Conservation (phyloP, 2,113 vertebrate species). For the Xenus cinereus region DNA sequence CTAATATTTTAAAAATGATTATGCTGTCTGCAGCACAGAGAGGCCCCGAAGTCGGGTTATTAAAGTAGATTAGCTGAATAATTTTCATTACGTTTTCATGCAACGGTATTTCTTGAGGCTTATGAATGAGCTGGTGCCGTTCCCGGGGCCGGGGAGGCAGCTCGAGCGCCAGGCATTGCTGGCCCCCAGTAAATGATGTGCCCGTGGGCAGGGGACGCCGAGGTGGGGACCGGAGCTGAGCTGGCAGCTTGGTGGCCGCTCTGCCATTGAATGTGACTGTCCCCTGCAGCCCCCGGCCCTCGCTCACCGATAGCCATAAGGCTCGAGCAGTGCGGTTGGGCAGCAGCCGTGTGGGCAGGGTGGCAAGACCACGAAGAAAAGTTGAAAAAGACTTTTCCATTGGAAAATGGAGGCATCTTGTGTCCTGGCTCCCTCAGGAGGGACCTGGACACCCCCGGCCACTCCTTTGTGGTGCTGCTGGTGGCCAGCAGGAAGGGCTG, state of each 20-base stretch:
- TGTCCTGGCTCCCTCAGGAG: background rate
- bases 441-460: background rate
- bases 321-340: too few relatives aligned
- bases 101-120: conserved; percentile 26
- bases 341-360: too few relatives aligned
- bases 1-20: conserved; percentile 59
- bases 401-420: background rate
- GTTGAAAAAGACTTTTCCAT: background rate
- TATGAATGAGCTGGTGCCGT: background rate
- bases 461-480: background rate
- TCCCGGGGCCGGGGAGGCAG: background rate
- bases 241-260: background rate
- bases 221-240: accelerated
- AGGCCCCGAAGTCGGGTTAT: conserved; percentile 38
- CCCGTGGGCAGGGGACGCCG: accelerated
- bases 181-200: background rate
- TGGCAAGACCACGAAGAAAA: accelerated
- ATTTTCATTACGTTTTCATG: conserved; percentile 54
- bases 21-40: conserved; percentile 3
- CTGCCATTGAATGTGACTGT: background rate
- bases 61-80: conserved; percentile 65
- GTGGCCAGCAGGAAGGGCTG: background rate
- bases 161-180: accelerated
- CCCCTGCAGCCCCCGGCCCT: background rate
- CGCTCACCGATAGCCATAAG: too few relatives aligned